Conservation (phyloP, 2,797 vertebrate genomes). For the Chaenodraco wilsoni region DNA sequence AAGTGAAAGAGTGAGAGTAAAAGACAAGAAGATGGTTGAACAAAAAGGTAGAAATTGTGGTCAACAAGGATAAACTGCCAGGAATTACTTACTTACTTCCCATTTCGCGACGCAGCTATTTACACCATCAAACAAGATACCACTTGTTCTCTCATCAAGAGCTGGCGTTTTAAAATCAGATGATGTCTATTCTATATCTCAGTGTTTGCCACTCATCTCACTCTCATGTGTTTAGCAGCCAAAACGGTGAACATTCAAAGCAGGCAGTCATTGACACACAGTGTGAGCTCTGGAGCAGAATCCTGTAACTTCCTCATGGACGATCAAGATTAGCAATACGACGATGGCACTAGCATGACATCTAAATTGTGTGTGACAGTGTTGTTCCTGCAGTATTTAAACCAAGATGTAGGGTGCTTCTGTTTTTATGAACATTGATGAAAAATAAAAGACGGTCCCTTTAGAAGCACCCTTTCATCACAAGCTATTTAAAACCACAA, state of each 20-base stretch:
- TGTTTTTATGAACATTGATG: constrained; percentile 45
- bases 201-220: constrained; percentile 43
- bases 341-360: constrained; percentile 57
- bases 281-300: constrained; percentile 30
- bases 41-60: constrained; percentile 27
- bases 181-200: constrained; percentile 17
- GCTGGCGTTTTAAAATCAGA: constrained; percentile 38
- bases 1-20: constrained; percentile 2
- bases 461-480: constrained; percentile 64
- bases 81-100: constrained; percentile 31
- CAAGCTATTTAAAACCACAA: constrained; percentile 82
- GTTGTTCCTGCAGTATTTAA: constrained; percentile 62
- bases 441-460: constrained; percentile 48
- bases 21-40: constrained; percentile 1
- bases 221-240: constrained; percentile 9
- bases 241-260: constrained; percentile 10
- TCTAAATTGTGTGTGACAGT: constrained; percentile 49
- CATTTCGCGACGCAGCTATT: constrained; percentile 51
- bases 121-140: constrained; percentile 40
- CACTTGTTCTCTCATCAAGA: constrained; percentile 39
- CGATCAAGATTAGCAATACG: constrained; percentile 52
- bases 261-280: neutral
- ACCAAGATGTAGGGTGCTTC: constrained; percentile 43
- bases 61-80: constrained; percentile 49
- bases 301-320: constrained; percentile 39